These are phyloP conservation scores for Eulemur macaco DNA, from an alignment of 2,113 vertebrate species.

Conservation along the genomic window DNA sequence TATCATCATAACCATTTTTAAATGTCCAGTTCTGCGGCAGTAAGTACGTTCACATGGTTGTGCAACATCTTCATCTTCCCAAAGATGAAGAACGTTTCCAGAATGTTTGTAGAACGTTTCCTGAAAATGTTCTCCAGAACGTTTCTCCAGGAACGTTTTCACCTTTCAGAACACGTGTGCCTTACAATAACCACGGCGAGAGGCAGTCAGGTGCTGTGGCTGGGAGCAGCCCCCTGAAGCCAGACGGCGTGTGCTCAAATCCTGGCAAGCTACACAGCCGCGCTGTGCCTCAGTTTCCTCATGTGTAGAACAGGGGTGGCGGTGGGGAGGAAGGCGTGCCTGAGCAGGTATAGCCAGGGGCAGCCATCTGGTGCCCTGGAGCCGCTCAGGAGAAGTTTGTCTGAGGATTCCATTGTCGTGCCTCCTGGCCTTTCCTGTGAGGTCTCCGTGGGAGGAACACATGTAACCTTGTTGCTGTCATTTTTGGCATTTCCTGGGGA, in stretches of 20 bases:
- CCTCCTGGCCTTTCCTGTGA: not conserved
- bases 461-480: not conserved
- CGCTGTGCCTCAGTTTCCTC: not conserved
- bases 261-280: fast-evolving
- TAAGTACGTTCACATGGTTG: too few relatives aligned
- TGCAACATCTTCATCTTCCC: not conserved
- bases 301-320: not conserved
- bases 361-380: fast-evolving
- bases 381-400: not conserved
- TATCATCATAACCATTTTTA: not conserved
- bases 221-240: not conserved
- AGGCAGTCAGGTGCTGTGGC: not conserved
- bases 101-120: too few relatives aligned
- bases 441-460: not conserved
- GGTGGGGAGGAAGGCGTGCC: not conserved
- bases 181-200: not conserved
- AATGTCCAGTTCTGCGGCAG: not conserved
- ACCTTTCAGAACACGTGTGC: too few relatives aligned
- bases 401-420: too few relatives aligned
- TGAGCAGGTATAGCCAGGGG: not conserved
- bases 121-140: too few relatives aligned
- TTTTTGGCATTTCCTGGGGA: not conserved
- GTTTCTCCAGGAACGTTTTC: too few relatives aligned
- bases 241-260: not conserved
- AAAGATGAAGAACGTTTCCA: too few relatives aligned